Percentiles rank a stretch among this genome's conserved stretches.
Conservation (phyloP, 2,797 vertebrate species). For the Borostomias antarcticus region DNA sequence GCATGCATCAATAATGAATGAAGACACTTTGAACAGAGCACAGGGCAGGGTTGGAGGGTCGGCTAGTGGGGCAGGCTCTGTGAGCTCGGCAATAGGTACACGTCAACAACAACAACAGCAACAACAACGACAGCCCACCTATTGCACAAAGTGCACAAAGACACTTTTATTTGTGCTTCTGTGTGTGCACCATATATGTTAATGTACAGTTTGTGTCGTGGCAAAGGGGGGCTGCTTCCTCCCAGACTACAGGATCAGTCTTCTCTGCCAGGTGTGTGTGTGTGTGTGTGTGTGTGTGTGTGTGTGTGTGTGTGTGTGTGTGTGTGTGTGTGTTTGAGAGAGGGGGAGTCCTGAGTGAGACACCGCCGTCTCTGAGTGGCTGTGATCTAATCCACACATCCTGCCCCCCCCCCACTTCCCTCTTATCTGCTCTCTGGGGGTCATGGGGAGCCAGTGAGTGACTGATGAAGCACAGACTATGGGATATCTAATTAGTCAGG, state of each 20-base stretch:
- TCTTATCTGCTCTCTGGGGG: conserved; percentile 58
- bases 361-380: conserved; percentile 55
- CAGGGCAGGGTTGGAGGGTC: conserved; percentile 25
- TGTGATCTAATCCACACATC: conserved; percentile 71
- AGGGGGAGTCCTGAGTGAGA: conserved; percentile 14
- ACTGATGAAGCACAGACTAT: conserved; percentile 55
- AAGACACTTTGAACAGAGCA: conserved; percentile 39
- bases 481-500: conserved; percentile 61
- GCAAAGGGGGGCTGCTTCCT: conserved; percentile 29
- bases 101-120: not conserved
- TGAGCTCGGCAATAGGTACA: not conserved
- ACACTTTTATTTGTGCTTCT: not conserved
- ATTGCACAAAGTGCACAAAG: not conserved
- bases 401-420: conserved; percentile 37
- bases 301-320: not conserved
- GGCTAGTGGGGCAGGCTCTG: not conserved
- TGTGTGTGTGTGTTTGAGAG: not conserved
- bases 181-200: conserved; percentile 6
- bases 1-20: conserved; percentile 53
- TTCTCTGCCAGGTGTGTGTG: conserved; percentile 7
- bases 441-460: conserved; percentile 56
- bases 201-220: conserved; percentile 8
- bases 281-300: not conserved
- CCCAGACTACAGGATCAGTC: conserved; percentile 31
- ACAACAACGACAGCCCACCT: not conserved